Evolutionary conservation across 1,140 invertebrate species (phyloP).

Genomic region (Pseudobourletiella spinata): DNA sequence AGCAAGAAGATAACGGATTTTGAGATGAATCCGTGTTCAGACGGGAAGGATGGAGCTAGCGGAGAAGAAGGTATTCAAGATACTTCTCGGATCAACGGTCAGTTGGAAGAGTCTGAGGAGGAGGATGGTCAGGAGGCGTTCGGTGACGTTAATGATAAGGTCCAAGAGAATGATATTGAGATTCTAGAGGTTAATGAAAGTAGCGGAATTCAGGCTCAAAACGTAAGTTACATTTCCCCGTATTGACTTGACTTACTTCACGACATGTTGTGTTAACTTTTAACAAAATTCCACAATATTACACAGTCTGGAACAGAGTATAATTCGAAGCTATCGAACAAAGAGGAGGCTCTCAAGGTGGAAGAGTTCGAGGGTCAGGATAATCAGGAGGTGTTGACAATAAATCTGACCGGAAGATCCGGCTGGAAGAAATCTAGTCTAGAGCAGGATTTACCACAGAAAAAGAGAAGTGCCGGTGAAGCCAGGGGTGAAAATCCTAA

Average conservation of each 20-base stretch:
- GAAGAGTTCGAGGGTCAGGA: no score
- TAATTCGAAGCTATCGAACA: constrained; percentile 55
- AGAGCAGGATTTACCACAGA: no score
- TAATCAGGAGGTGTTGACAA: no score
- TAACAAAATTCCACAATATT: no score
- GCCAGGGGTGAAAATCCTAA: no score
- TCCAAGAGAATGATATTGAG: constrained; percentile 69
- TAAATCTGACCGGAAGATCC: no score
- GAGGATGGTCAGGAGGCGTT: constrained; percentile 76
- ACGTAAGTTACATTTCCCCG: constrained; percentile 46
- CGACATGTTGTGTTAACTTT: no score
- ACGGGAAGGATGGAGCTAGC: constrained; percentile 47
- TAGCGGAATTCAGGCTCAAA: constrained; percentile 68
- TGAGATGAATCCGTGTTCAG: constrained; percentile 56
- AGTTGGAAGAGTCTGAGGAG: constrained; percentile 94
- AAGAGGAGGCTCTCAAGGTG: constrained; percentile 63
- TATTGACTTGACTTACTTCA: no score
- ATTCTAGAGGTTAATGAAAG: constrained; percentile 71
- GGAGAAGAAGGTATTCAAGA: constrained; percentile 88
- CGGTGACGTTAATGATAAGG: constrained; percentile 70
- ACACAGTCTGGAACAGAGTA: constrained; percentile 37
- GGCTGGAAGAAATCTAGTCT: no score
- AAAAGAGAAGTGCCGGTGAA: no score
- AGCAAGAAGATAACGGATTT: constrained; percentile 99
- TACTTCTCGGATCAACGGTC: constrained; percentile 95